Conservation (phyloP, 2,797 vertebrate species). For the Nyctalus aviator region DNA sequence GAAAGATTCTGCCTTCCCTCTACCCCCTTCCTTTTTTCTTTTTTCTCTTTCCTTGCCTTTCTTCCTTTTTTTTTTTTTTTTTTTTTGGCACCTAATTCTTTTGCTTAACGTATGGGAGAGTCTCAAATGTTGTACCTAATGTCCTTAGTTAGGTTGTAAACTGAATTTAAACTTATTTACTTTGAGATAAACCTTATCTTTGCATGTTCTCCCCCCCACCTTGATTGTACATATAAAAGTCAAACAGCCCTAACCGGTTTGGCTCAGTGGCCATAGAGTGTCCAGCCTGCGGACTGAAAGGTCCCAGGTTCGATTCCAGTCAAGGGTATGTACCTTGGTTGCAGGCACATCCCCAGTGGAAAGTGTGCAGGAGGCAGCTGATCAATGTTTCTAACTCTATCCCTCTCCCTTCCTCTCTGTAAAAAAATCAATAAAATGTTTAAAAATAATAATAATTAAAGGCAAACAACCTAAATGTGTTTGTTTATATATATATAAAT, state of each 20-base stretch:
- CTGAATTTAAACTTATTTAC: conserved; percentile 59
- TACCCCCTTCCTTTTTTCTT: too few species aligned
- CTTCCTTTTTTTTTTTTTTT: not conserved
- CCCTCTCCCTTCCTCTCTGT: too few species aligned
- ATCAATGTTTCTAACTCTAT: too few species aligned
- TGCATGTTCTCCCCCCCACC: not conserved
- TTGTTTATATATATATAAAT: too few species aligned
- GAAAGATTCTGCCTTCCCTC: not conserved
- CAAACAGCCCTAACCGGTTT: not conserved
- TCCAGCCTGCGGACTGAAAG: too few species aligned
- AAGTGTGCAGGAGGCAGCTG: too few species aligned
- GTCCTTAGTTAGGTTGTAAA: not conserved
- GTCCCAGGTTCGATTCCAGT: too few species aligned
- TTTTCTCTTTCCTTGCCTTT: too few species aligned
- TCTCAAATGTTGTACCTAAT: conserved; percentile 50
- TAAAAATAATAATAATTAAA: not conserved
- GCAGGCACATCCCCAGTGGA: too few species aligned
- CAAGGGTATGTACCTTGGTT: too few species aligned
- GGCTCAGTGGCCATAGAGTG: too few species aligned
- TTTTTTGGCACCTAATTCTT: not conserved
- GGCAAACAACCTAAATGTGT: conserved; percentile 34
- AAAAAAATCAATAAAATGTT: too few species aligned
- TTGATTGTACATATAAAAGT: conserved; percentile 20
- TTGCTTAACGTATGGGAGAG: not conserved
- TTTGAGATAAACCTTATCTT: not conserved